Conservation (phyloP, 2,113 vertebrate genomes). For the Heloderma charlesbogerti region DNA sequence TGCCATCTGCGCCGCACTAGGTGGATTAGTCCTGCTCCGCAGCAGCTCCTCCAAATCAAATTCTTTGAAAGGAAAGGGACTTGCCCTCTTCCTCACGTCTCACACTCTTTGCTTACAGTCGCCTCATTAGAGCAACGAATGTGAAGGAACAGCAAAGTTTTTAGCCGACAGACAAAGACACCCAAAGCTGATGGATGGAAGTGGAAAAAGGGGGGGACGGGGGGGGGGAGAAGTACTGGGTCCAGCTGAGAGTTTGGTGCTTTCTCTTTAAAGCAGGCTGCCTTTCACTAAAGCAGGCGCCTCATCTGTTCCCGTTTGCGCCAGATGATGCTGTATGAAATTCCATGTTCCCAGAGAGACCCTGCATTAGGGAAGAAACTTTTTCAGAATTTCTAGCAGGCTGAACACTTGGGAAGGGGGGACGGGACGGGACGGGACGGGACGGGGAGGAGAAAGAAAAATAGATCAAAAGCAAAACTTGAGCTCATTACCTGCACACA, state of each 20-base stretch:
- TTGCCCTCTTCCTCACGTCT: too few relatives aligned
- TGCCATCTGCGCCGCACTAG: not conserved
- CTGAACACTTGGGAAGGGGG: conserved; percentile 46
- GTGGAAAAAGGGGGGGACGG: not conserved
- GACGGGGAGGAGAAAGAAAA: not conserved
- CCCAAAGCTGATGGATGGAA: not conserved
- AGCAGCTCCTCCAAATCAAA: not conserved
- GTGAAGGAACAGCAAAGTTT: not conserved
- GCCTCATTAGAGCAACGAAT: not conserved
- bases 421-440: not conserved
- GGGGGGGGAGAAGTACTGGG: not conserved
- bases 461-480: conserved; percentile 37
- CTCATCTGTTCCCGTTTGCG: conserved; percentile 15
- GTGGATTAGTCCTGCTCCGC: not conserved
- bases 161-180: not conserved
- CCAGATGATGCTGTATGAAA: conserved; percentile 44
- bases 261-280: not conserved
- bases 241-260: conserved; percentile 16
- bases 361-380: conserved; percentile 54
- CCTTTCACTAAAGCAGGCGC: not conserved
- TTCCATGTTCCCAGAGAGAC: conserved; percentile 65
- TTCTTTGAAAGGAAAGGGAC: not conserved
- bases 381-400: conserved; percentile 41
- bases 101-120: not conserved
- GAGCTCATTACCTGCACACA: conserved; percentile 68